Conservation (phyloP, 1,140 invertebrate species). For the Galleria mellonella region DNA sequence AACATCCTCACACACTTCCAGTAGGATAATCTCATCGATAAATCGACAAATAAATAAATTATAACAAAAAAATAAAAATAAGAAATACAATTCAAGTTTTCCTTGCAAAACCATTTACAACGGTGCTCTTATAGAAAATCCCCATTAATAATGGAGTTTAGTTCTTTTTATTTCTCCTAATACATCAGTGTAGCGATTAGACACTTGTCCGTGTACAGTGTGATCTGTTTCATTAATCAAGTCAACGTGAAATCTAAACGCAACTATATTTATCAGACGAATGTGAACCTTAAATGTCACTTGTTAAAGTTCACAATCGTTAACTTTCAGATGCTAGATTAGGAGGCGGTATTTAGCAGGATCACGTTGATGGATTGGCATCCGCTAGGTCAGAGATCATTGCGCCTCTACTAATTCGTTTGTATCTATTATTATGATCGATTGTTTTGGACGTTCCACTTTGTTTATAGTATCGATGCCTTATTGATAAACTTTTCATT, state of each 20-base stretch:
- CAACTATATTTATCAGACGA: constrained; percentile 5
- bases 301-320: constrained; percentile 7
- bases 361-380: constrained; percentile 62
- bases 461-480: neutral
- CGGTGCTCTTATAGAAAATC: no score
- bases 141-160: constrained; percentile 1
- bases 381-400: constrained; percentile 50
- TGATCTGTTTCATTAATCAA: constrained; percentile 60
- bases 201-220: constrained; percentile 39
- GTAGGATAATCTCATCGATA: no score
- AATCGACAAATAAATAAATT: no score
- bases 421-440: constrained; percentile 24
- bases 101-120: no score
- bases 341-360: constrained; percentile 48
- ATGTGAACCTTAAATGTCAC: constrained; percentile 16
- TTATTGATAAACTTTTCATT: no score
- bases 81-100: no score
- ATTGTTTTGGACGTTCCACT: constrained; percentile 10
- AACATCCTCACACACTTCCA: no score
- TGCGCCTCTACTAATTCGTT: constrained; percentile 34
- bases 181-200: constrained; percentile 55
- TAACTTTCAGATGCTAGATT: constrained; percentile 13
- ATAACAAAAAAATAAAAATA: no score
- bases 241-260: constrained; percentile 40
- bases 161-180: constrained; percentile 36